Conservation (phyloP, 1,140 invertebrate genomes). For the Magallana ariakensis region DNA sequence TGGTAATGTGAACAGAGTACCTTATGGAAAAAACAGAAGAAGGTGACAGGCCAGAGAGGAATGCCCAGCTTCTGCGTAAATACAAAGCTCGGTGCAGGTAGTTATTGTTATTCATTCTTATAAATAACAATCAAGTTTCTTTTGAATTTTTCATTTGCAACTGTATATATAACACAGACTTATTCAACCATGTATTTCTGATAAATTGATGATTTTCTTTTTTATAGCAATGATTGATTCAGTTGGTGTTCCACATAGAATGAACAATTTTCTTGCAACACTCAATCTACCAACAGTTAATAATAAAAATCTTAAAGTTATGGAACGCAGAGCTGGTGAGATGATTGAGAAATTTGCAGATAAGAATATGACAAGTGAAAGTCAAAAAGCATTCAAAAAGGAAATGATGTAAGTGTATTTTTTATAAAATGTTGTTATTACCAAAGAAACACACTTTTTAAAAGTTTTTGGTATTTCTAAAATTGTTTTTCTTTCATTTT, state of each 20-base stretch:
- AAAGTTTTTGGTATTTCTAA: too few species aligned
- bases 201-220: conserved; percentile 25
- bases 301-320: conserved; percentile 27
- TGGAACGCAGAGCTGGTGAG: conserved; percentile 39
- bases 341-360: conserved; percentile 34
- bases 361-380: not conserved
- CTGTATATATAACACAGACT: not conserved
- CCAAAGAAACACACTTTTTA: too few species aligned
- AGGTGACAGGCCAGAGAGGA: conserved; percentile 12
- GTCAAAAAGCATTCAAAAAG: not conserved
- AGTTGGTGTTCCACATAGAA: conserved; percentile 35
- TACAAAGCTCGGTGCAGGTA: conserved; percentile 46
- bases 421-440: not conserved
- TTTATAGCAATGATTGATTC: conserved; percentile 36
- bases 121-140: not conserved
- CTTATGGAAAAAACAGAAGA: not conserved
- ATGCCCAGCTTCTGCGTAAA: conserved; percentile 39
- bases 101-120: not conserved
- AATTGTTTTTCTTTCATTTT: too few species aligned
- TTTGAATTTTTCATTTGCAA: not conserved
- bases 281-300: conserved; percentile 18
- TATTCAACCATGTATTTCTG: not conserved
- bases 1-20: not conserved
- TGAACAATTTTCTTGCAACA: conserved; percentile 39
- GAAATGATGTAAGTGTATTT: conserved; percentile 6